These are phyloP conservation scores for Thymallus thymallus DNA, from an alignment of 2,113 vertebrate genomes.

Conservation along the genomic window DNA sequence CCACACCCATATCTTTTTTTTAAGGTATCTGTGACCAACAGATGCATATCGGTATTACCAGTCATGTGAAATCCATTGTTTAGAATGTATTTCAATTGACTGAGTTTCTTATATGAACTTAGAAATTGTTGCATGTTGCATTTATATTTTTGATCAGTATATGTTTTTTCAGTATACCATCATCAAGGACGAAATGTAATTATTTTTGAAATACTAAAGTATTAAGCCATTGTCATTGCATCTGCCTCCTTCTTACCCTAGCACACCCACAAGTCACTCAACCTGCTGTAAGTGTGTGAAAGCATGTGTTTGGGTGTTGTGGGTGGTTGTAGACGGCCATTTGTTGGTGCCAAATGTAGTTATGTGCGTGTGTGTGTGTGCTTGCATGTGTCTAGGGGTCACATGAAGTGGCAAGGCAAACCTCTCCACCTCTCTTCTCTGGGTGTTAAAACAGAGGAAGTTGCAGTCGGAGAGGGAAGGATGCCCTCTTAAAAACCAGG, in stretches of 20 bases:
- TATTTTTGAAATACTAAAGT: too few species aligned
- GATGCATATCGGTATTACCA: too few species aligned
- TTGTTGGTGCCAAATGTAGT: constrained; percentile 46
- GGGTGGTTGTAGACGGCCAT: constrained; percentile 37
- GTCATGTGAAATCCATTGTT: too few species aligned
- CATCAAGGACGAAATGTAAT: too few species aligned
- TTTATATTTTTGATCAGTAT: too few species aligned
- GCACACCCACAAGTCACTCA: background rate
- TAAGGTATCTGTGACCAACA: too few species aligned
- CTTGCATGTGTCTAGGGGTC: constrained; percentile 11
- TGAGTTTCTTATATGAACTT: too few species aligned
- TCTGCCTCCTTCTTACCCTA: constrained; percentile 4
- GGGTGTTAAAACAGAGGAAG: constrained; percentile 64
- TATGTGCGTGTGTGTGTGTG: background rate
- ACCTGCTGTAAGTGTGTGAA: background rate
- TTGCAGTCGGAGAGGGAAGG: constrained; percentile 59
- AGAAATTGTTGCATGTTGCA: too few species aligned
- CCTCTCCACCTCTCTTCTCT: constrained; percentile 32
- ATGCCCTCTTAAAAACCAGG: constrained; percentile 67
- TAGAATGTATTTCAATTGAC: too few species aligned
- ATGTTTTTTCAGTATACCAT: too few species aligned
- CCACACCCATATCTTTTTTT: too few species aligned
- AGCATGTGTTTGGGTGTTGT: background rate
- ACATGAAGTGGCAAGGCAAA: constrained; percentile 30
- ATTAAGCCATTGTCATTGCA: constrained; percentile 46